Evolutionary conservation across 2,113 vertebrate species (phyloP).

Genomic region (Myiozetetes cayanensis): DNA sequence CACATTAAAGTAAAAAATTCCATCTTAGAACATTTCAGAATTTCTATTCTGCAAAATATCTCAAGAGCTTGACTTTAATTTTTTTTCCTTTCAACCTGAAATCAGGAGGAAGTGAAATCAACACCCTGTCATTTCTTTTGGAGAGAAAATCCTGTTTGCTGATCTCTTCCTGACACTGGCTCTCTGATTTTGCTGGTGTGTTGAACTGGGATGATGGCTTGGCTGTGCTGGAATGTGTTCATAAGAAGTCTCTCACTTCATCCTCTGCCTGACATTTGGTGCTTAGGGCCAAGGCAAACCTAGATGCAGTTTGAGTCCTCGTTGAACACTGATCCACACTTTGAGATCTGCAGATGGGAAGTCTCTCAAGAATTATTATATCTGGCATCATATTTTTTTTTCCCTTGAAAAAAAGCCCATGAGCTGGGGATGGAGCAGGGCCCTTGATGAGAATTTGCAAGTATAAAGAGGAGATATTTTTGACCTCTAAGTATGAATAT

Average conservation of each 20-base stretch:
- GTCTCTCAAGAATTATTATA: background rate
- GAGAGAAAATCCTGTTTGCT: background rate
- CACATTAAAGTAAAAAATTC: background rate
- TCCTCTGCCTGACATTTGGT: background rate
- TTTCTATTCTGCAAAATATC: background rate
- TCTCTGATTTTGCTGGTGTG: background rate
- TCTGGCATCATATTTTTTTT: background rate
- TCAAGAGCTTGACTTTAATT: background rate
- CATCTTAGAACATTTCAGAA: background rate
- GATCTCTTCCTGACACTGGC: background rate
- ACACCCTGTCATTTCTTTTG: background rate
- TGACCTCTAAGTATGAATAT: fast-evolving
- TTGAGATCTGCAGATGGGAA: background rate
- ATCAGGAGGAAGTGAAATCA: background rate
- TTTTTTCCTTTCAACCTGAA: background rate
- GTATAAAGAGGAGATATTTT: background rate
- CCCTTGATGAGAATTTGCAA: background rate
- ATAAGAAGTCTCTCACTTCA: background rate
- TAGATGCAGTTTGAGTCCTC: background rate
- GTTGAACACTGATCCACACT: fast-evolving
- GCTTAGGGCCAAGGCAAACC: background rate
- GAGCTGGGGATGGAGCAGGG: background rate
- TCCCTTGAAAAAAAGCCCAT: fast-evolving
- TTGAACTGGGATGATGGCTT: background rate
- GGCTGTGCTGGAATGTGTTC: background rate